A percentile compares a stretch with the other conserved stretches of the same genome.
Evolutionary conservation across 2,888 invertebrate genomes (phyloP).

Genomic region (Drosophila quinaria): DNA sequence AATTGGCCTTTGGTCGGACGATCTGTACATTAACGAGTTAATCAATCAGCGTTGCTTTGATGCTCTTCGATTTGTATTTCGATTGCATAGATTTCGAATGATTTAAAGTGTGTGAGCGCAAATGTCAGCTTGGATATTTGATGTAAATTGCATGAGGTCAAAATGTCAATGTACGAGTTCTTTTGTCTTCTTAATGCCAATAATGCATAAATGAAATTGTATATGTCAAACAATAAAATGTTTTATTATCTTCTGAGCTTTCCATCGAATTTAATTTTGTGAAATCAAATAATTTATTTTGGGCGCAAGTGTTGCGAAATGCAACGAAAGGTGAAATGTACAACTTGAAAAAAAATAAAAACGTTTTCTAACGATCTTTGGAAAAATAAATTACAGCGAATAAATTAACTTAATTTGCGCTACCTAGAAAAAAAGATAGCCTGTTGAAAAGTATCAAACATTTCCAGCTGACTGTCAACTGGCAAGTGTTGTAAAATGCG

Average conservation of each 20-base stretch:
- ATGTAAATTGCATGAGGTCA: not conserved
- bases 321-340: no score
- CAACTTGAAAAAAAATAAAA: no score
- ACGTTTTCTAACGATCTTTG: not conserved
- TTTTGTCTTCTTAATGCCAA: not conserved
- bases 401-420: not conserved
- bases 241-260: no score
- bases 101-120: not conserved
- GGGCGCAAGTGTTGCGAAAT: no score
- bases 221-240: no score
- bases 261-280: no score
- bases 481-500: conserved; percentile 19
- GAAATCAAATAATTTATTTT: no score
- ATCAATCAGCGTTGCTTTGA: conserved; percentile 35
- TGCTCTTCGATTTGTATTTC: conserved; percentile 20
- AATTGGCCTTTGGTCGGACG: conserved; percentile 24
- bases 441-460: not conserved
- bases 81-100: conserved; percentile 1
- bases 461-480: not conserved
- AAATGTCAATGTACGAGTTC: not conserved
- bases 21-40: conserved; percentile 27
- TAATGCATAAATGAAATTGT: not conserved
- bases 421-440: not conserved
- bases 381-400: not conserved
- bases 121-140: not conserved